These are phyloP conservation scores for Silurus meridionalis DNA, from an alignment of 2,113 vertebrate genomes.

Conservation along the genomic window DNA sequence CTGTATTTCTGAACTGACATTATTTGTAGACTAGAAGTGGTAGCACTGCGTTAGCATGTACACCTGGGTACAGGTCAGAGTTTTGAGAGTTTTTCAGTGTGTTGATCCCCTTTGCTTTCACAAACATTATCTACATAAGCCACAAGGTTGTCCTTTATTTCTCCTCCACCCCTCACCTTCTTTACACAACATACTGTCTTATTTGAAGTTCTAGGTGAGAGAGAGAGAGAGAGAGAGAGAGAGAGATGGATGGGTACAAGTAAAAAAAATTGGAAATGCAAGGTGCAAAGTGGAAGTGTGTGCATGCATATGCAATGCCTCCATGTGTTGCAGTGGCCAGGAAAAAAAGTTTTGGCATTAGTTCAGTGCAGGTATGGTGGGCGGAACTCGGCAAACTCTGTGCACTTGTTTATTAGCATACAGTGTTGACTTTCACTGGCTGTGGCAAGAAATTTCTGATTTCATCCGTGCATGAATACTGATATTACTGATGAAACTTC, in stretches of 20 bases:
- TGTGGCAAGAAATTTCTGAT: conserved; percentile 29
- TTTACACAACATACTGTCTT: neutral
- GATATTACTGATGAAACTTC: conserved; percentile 42
- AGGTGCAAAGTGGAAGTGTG: conserved; percentile 29
- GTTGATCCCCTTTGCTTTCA: neutral
- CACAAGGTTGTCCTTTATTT: neutral
- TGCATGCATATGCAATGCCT: conserved; percentile 43
- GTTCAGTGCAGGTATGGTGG: neutral
- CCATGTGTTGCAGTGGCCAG: conserved; percentile 11
- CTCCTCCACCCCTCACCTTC: no score
- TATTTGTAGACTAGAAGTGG: neutral
- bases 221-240: neutral
- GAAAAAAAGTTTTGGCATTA: conserved; percentile 10
- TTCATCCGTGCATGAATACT: conserved; percentile 8
- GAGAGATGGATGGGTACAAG: neutral
- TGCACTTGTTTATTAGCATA: conserved; percentile 35
- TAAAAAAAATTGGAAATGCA: conserved; percentile 2
- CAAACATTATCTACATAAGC: neutral
- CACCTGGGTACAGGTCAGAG: neutral
- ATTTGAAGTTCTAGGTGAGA: no score
- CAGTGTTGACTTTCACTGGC: conserved; percentile 3
- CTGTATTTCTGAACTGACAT: neutral
- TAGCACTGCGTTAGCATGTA: neutral
- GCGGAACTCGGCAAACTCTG: conserved; percentile 10
- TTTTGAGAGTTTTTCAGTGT: no score